Evolutionary conservation across 2,888 invertebrate species (phyloP), one percentile per base, ranked within the genome.

Genomic region (Morpho deidamia): DNA sequence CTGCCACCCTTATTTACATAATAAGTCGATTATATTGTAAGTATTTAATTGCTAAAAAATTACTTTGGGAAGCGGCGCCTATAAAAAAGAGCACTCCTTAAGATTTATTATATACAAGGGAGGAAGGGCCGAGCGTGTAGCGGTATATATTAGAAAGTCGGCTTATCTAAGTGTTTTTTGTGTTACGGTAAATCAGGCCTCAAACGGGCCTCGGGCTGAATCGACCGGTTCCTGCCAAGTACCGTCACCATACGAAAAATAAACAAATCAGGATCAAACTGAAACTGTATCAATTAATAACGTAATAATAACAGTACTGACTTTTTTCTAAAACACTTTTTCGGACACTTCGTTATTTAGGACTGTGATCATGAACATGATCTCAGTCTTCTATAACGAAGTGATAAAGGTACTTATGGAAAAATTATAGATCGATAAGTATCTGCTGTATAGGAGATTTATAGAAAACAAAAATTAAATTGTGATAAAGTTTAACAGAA

Each of bases 41-140:
- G 8, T 37, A 47, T 8, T 7, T 39, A 23, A 40, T 48, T 48
- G 43, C 43, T 9, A 44, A 44, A 11, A 10, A n/a, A 2, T 68
- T 68, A 74, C 70, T 71, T 87, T 86, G 83, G 72, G 78, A 64
- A 69, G 64, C 78, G 61, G 67, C 74, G 76, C 59, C 52, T 66
- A 66, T 70, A 67, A 74, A 23, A 73, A 73, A 74, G 78, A 77
- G 80, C 79, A 78, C 81, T 81, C 73, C 75, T 84, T 76, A 84
- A 88, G 87, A 88, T 88, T 88, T 88, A 88, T 88, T 87, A 84
- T 81, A 75, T 82, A 85, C 79, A 82, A 78, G 84, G 80, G 83
- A 81, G 78, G 78, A 76, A 77, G 79, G 78, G 68, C 74, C 74
- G 77, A 67, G 72, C 72, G 72, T 79, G 75, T 77, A 72, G 77